These are phyloP conservation scores for Oceanodroma tethys DNA, from an alignment of 2,113 vertebrate genomes.

Conservation along the genomic window DNA sequence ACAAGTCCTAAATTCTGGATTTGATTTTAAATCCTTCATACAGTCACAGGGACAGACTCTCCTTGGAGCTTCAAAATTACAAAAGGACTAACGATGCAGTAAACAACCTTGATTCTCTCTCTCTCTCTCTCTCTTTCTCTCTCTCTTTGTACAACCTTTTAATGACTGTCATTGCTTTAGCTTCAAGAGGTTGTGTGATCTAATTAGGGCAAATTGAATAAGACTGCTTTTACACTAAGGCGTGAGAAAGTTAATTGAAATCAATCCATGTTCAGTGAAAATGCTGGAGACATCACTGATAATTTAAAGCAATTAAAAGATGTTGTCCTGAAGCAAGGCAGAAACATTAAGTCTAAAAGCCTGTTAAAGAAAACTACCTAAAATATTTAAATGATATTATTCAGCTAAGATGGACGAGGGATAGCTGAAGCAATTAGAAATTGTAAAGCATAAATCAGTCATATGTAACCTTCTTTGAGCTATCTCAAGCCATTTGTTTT, in stretches of 20 bases:
- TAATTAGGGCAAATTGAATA: slow-evolving; percentile 73
- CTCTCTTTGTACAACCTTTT: slow-evolving; percentile 16
- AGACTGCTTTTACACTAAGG: slow-evolving; percentile 72
- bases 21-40: not conserved
- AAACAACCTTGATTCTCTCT: slow-evolving; percentile 41
- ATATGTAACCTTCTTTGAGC: not conserved
- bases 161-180: slow-evolving; percentile 58
- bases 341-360: slow-evolving; percentile 60
- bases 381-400: slow-evolving; percentile 64
- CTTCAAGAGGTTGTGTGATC: slow-evolving; percentile 60
- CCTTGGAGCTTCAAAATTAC: not conserved
- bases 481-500: not conserved
- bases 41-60: not conserved
- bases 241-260: slow-evolving; percentile 75
- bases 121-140: not conserved
- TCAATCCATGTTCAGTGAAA: slow-evolving; percentile 70
- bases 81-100: not conserved
- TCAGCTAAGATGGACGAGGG: slow-evolving; percentile 25
- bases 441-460: slow-evolving; percentile 9
- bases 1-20: not conserved
- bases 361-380: slow-evolving; percentile 65
- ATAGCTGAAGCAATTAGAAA: slow-evolving; percentile 56
- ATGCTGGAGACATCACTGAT: slow-evolving; percentile 67
- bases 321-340: slow-evolving; percentile 69
- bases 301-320: slow-evolving; percentile 75